phyloP scores from a whole-genome alignment of 2,797 vertebrate genomes.

The Todus mexicanus region DNA sequence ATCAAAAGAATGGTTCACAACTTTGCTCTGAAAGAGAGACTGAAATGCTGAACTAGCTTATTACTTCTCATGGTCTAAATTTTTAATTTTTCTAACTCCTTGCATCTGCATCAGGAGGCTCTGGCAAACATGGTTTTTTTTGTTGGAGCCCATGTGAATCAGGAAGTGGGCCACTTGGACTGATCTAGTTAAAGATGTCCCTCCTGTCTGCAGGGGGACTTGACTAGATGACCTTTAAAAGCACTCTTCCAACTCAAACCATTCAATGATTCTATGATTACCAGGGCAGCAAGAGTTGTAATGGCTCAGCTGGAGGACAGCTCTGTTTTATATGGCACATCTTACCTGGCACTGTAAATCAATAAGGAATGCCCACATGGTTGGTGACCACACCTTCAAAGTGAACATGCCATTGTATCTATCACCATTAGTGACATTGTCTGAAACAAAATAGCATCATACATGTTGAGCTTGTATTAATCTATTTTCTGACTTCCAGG shows the following conservation, averaged over 20 bases:
- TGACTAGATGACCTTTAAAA: no score
- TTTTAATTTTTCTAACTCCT: not conserved
- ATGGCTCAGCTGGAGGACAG: rapidly evolving
- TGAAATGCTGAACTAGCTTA: not conserved
- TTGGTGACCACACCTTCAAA: not conserved
- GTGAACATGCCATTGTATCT: not conserved
- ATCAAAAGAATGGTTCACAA: not conserved
- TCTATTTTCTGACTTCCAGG: not conserved
- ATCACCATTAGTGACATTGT: not conserved
- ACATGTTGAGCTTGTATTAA: not conserved
- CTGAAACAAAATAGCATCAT: not conserved
- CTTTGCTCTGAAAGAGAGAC: not conserved
- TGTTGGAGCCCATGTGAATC: not conserved
- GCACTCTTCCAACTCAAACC: no score
- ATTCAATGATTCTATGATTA: not conserved
- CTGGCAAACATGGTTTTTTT: not conserved
- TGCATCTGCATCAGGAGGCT: not conserved
- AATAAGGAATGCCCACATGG: rapidly evolving
- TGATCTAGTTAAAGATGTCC: no score
- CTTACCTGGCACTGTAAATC: not conserved
- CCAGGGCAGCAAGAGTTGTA: not conserved
- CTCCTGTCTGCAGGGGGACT: no score
- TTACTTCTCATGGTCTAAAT: not conserved
- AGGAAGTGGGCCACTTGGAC: not conserved
- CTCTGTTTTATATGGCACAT: not conserved